Evolutionary conservation across 2,797 vertebrate species (phyloP).

Genomic region (Neostethus bicornis): DNA sequence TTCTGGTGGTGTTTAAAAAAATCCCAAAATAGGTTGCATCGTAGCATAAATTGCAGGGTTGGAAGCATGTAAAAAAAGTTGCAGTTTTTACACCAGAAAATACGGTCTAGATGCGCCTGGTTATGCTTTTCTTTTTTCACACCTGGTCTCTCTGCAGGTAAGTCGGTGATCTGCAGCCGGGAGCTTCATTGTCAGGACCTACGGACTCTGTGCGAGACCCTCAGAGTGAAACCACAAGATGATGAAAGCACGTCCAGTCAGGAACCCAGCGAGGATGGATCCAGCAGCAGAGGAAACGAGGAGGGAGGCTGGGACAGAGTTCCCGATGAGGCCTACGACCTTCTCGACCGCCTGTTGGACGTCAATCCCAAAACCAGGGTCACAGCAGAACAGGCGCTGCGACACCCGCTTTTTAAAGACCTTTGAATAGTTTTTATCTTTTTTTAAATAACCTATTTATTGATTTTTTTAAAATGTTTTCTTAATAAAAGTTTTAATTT

Average conservation of each 20-base stretch:
- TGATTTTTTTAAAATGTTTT: too few species aligned
- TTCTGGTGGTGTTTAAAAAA: too few species aligned
- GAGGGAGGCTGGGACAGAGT: constrained; percentile 85
- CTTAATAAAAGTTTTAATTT: too few species aligned
- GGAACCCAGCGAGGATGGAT: constrained; percentile 15
- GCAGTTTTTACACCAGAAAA: too few species aligned
- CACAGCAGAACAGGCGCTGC: constrained; percentile 86
- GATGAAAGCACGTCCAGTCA: constrained; percentile 36
- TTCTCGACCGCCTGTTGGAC: constrained; percentile 92
- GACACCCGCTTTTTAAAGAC: constrained; percentile 88
- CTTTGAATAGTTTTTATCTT: constrained; percentile 25
- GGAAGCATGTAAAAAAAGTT: too few species aligned
- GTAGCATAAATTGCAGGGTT: too few species aligned
- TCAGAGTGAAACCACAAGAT: constrained; percentile 77
- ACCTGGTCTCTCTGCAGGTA: constrained; percentile 81
- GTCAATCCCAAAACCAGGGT: constrained; percentile 92
- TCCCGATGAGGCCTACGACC: constrained; percentile 89
- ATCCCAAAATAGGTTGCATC: too few species aligned
- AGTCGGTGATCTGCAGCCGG: constrained; percentile 90
- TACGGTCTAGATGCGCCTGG: too few species aligned
- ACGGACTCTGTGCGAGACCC: constrained; percentile 88
- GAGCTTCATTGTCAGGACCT: constrained; percentile 91
- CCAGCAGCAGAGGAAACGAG: too few species aligned
- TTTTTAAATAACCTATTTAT: too few species aligned
- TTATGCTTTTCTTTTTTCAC: too few species aligned